Conservation (phyloP, 2,113 vertebrate species). For the Arothron firmamentum region DNA sequence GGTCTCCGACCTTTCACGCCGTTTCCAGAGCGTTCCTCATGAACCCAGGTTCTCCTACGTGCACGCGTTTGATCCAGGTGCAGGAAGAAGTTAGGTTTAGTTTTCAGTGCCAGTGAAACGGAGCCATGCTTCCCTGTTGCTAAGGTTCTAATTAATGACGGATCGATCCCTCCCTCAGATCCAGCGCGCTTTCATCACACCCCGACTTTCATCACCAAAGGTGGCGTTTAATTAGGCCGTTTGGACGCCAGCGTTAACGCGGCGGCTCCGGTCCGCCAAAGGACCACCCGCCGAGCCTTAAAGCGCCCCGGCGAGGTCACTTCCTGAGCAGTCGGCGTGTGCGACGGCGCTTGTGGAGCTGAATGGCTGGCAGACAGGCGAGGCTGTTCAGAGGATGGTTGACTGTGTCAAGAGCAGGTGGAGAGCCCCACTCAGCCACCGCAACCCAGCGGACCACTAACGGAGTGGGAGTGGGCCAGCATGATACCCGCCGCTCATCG, state of each 20-base stretch:
- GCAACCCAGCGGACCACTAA: slow-evolving; percentile 5
- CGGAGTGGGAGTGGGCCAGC: neutral
- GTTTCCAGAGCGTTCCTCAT: neutral
- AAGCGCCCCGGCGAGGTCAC: slow-evolving; percentile 31
- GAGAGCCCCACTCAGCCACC: slow-evolving; percentile 40
- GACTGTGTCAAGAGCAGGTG: slow-evolving; percentile 40
- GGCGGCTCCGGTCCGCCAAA: neutral
- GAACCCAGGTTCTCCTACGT: slow-evolving; percentile 4
- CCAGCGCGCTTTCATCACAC: slow-evolving; percentile 50
- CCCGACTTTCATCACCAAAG: slow-evolving; percentile 69
- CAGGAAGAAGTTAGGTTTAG: slow-evolving; percentile 1
- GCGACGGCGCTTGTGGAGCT: no score
- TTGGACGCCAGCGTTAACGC: slow-evolving; percentile 7
- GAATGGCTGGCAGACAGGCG: slow-evolving; percentile 11
- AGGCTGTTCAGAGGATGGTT: slow-evolving; percentile 40
- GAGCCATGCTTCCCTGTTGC: no score
- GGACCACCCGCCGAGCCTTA: no score
- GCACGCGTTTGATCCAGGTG: neutral
- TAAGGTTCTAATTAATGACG: no score
- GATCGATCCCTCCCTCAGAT: neutral
- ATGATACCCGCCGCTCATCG: neutral
- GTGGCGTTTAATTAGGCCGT: slow-evolving; percentile 51
- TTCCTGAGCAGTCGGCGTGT: slow-evolving; percentile 36
- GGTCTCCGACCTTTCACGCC: no score
- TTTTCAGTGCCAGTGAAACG: no score